Conservation (phyloP, 1,140 invertebrate genomes). For the Cyphomyrmex costatus region DNA sequence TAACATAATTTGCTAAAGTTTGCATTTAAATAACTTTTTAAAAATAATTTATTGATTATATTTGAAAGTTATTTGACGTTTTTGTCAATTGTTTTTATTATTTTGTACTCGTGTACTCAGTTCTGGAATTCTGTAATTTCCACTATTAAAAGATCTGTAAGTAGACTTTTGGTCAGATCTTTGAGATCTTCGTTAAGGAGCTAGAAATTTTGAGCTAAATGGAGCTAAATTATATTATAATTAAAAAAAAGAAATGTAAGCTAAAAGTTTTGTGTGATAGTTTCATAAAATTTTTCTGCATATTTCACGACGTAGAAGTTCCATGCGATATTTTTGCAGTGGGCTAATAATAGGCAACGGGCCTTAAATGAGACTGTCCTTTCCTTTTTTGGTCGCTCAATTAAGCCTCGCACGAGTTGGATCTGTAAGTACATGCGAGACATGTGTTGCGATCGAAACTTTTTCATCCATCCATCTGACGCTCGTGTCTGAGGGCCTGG, state of each 20-base stretch:
- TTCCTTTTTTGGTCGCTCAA: conserved; percentile 30
- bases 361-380: conserved; percentile 17
- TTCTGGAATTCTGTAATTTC: background rate
- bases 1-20: background rate
- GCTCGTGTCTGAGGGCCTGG: background rate
- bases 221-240: no score
- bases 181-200: background rate
- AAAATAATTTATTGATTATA: background rate
- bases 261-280: background rate
- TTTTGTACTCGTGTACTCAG: no score
- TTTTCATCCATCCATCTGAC: conserved; percentile 43
- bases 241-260: background rate
- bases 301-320: background rate
- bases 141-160: background rate
- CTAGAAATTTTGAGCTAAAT: background rate
- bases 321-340: background rate
- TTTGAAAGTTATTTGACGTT: background rate
- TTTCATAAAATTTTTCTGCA: background rate
- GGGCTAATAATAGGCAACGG: conserved; percentile 16
- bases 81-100: background rate
- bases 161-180: background rate
- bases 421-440: conserved; percentile 36
- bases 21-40: background rate
- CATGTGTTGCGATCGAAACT: conserved; percentile 39
- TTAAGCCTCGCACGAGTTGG: background rate